Percentiles rank a stretch among this genome's conserved stretches.
phyloP scores from a whole-genome alignment of 2,113 vertebrate species.

The Cathartes aura region DNA sequence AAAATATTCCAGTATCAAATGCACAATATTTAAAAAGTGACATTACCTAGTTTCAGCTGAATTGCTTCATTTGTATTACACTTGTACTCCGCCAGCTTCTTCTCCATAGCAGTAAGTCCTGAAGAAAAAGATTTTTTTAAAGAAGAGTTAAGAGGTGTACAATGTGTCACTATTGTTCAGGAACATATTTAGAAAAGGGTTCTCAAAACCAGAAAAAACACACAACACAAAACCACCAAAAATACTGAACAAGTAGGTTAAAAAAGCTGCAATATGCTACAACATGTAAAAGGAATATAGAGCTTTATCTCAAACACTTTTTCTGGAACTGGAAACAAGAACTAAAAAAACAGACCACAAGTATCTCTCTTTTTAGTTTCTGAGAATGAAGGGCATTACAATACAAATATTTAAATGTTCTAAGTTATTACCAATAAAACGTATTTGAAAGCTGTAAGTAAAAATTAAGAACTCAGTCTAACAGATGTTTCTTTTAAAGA shows the following conservation, averaged over 20 bases:
- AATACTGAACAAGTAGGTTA: accelerated
- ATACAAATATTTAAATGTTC: not conserved
- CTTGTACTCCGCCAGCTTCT: conserved; percentile 97
- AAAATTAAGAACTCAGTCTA: not conserved
- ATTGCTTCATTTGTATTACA: conserved; percentile 98
- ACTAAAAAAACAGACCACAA: not conserved
- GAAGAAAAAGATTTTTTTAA: not conserved
- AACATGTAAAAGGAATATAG: accelerated
- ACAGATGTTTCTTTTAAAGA: not conserved
- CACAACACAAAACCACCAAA: not conserved
- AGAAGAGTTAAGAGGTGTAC: not conserved
- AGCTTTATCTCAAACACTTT: too few species aligned
- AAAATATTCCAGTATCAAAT: not conserved
- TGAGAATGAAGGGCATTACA: not conserved
- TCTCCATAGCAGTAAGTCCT: conserved; percentile 93
- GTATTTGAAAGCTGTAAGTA: not conserved
- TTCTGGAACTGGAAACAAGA: not conserved
- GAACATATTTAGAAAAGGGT: not conserved
- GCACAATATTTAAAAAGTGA: not conserved
- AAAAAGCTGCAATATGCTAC: not conserved
- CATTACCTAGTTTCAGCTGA: conserved; percentile 91
- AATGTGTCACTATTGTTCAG: not conserved
- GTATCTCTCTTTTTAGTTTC: not conserved
- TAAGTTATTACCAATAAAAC: not conserved
- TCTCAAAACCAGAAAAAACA: not conserved